Evolutionary conservation across 2,797 vertebrate species (phyloP).

Genomic region (Anas acuta): DNA sequence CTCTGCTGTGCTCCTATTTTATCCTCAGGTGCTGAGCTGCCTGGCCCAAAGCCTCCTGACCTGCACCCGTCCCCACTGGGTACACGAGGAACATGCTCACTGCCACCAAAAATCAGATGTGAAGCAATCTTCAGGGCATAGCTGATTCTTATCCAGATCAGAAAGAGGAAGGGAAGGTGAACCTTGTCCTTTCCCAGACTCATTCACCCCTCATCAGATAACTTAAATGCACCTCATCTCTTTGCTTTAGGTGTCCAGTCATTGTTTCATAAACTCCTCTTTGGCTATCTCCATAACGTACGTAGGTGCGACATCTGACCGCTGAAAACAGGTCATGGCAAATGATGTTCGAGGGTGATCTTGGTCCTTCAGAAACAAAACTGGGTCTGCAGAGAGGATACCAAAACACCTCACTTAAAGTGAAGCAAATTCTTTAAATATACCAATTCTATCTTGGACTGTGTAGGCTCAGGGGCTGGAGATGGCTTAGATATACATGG

Average conservation of each 20-base stretch:
- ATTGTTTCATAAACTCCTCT: neutral
- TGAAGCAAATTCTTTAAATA: neutral
- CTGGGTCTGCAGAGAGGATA: fast-evolving
- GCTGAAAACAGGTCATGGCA: neutral
- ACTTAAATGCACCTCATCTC: fast-evolving
- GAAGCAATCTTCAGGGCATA: neutral
- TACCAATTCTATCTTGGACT: neutral
- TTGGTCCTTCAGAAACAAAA: fast-evolving
- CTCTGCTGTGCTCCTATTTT: neutral
- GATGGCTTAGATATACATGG: neutral
- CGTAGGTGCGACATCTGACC: fast-evolving
- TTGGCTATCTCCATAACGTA: neutral
- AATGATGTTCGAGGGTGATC: neutral
- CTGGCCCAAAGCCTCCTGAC: neutral
- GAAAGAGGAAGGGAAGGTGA: neutral
- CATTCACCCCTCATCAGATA: fast-evolving
- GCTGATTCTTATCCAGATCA: fast-evolving
- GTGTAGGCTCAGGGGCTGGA: neutral
- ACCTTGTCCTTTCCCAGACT: neutral
- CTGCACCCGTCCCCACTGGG: neutral
- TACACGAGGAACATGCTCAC: neutral
- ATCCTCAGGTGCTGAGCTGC: neutral
- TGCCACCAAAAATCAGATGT: fast-evolving
- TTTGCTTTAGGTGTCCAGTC: neutral
- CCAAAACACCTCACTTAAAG: neutral